Evolutionary conservation across 2,113 vertebrate genomes (phyloP).

Genomic region (Thryonomys swinderianus): DNA sequence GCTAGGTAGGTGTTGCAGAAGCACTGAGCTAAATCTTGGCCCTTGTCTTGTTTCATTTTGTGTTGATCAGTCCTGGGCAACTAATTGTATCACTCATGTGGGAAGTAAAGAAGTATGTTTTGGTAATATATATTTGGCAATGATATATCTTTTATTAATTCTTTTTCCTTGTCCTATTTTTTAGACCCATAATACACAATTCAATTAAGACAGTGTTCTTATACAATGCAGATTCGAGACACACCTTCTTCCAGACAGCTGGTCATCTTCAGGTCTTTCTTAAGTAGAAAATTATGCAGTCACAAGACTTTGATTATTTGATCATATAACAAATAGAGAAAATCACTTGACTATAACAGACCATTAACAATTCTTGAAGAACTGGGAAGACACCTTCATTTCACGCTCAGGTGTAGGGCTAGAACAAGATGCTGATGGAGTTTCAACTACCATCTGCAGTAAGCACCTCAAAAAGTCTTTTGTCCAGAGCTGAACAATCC

Average conservation of each 20-base stretch:
- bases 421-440: background rate
- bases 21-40: no score
- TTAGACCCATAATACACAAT: background rate
- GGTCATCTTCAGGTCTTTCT: slow-evolving; percentile 6
- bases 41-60: slow-evolving; percentile 52
- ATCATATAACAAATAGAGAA: slow-evolving; percentile 15
- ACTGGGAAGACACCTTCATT: background rate
- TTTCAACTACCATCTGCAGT: slow-evolving; percentile 7
- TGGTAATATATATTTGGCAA: slow-evolving; percentile 40
- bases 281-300: slow-evolving; percentile 2
- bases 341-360: background rate
- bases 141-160: slow-evolving; percentile 48
- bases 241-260: background rate
- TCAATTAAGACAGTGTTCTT: slow-evolving; percentile 17
- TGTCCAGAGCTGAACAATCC: background rate
- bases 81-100: background rate
- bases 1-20: no score
- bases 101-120: slow-evolving; percentile 50
- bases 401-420: background rate
- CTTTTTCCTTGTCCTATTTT: slow-evolving; percentile 17
- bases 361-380: background rate
- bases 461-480: background rate
- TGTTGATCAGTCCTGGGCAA: slow-evolving; percentile 32
- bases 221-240: background rate
- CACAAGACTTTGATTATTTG: background rate